Evolutionary conservation across 2,888 invertebrate genomes (phyloP), one percentile per base, ranked within the genome.

Genomic region (Hedya salicella): DNA sequence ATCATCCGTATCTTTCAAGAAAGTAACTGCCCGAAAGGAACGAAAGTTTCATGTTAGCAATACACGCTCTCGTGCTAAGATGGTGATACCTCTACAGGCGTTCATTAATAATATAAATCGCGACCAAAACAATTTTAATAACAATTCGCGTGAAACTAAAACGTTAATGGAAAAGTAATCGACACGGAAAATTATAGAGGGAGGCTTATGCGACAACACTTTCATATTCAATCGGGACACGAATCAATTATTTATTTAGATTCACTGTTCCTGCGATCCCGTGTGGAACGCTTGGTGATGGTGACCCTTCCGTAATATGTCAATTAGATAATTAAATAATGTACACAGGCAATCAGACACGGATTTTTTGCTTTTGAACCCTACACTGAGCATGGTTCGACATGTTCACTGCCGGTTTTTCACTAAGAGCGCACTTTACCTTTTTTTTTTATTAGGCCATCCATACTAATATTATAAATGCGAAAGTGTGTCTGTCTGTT

Each of bases 181-280:
- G 19, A 40, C 30, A 46, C 30, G 32, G 16, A 60, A 60, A 52
- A 53, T 64, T 40, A 50, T 50, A 61, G 21, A 25, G 21, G 66
- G 17, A 40, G 25, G 57, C 25, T 49, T 48, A 39, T 54, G 62
- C 32, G 36, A 53, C 49, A 46, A 30, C 44, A 48, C 14, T 36
- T 40, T 21, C 56, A 57, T n/a, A n/a, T n/a, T n/a, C n/a, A 56
- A 50, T 52, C 63, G 67, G 68, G 68, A 71, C 72, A 49, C 70
- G 70, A 21, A 75, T 77, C 69, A 78, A 78, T 79, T 79, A 80
- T 79, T 77, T 78, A 81, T 79, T 76, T 69, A 80, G 70, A 73
- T 75, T 71, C 64, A 71, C 73, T n/a, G n/a, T n/a, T n/a, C n/a
- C n/a, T n/a, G n/a, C n/a, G n/a, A n/a, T n/a, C n/a, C n/a, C n/a